Conservation (phyloP, 2,888 invertebrate genomes). For the Aspidiotus destructor region DNA sequence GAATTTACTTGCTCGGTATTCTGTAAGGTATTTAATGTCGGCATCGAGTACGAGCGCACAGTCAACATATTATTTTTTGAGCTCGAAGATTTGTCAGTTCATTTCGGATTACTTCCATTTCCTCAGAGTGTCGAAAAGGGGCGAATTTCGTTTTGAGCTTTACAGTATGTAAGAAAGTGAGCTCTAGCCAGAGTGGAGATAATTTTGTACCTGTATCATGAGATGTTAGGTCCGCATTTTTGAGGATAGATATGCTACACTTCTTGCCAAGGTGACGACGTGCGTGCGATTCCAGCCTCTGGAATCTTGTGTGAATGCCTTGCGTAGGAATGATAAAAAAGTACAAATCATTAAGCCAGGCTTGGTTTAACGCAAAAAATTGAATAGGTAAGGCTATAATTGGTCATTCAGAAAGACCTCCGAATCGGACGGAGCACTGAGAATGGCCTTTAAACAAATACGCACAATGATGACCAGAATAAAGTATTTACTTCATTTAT, state of each 20-base stretch:
- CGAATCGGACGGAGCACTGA: too few relatives aligned
- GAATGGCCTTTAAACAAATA: too few relatives aligned
- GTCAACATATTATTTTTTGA: slow-evolving; percentile 53
- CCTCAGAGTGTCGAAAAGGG: slow-evolving; percentile 47
- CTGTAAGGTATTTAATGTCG: slow-evolving; percentile 42
- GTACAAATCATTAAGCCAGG: neutral
- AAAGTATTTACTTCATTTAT: too few relatives aligned
- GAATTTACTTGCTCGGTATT: slow-evolving; percentile 52
- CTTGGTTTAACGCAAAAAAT: neutral
- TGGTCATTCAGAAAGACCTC: too few relatives aligned
- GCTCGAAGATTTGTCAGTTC: slow-evolving; percentile 68
- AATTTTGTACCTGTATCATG: slow-evolving; percentile 52
- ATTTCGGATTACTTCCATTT: slow-evolving; percentile 75
- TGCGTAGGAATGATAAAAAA: slow-evolving; percentile 40
- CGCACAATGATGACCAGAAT: too few relatives aligned
- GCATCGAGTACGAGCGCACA: slow-evolving; percentile 50
- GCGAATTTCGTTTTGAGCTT: too few relatives aligned
- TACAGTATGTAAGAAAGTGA: too few relatives aligned
- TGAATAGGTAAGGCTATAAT: too few relatives aligned
- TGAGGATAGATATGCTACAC: slow-evolving; percentile 81
- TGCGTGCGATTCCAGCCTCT: slow-evolving; percentile 80
- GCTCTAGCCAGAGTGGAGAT: too few relatives aligned
- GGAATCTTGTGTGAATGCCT: slow-evolving; percentile 78
- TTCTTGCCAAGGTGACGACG: slow-evolving; percentile 79
- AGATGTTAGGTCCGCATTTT: slow-evolving; percentile 84